Percentiles rank a stretch among this genome's conserved stretches.
Evolutionary conservation across 2,113 vertebrate genomes (phyloP).

Genomic region (Pionites leucogaster): DNA sequence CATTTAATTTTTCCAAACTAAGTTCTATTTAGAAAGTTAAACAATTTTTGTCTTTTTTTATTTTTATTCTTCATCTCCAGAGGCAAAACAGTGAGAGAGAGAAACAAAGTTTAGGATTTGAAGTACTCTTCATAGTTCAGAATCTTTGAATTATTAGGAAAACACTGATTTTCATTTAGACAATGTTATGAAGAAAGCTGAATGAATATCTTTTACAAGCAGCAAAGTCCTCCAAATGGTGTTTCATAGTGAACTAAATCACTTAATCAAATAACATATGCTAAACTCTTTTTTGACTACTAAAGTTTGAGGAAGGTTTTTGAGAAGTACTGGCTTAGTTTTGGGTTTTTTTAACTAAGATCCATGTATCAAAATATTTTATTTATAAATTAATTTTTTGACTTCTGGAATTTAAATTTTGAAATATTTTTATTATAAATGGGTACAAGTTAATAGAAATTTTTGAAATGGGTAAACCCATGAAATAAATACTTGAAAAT

Average conservation of each 20-base stretch:
- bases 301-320: neutral
- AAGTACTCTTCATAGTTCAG: neutral
- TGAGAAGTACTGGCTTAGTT: neutral
- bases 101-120: neutral
- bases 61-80: neutral
- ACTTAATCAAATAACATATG: neutral
- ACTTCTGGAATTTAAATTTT: neutral
- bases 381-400: neutral
- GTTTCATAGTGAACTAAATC: neutral
- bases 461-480: neutral
- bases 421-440: neutral
- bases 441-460: neutral
- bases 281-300: neutral
- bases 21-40: neutral
- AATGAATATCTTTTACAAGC: neutral
- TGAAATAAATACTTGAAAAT: neutral
- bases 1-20: neutral
- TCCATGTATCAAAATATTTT: neutral
- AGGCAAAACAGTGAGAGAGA: neutral
- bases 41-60: neutral
- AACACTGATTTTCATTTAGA: neutral
- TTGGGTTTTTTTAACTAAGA: neutral
- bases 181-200: neutral
- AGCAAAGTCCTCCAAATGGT: neutral
- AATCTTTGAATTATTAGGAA: neutral